Conservation (phyloP, 2,888 invertebrate genomes). For the Eulithis prunata region DNA sequence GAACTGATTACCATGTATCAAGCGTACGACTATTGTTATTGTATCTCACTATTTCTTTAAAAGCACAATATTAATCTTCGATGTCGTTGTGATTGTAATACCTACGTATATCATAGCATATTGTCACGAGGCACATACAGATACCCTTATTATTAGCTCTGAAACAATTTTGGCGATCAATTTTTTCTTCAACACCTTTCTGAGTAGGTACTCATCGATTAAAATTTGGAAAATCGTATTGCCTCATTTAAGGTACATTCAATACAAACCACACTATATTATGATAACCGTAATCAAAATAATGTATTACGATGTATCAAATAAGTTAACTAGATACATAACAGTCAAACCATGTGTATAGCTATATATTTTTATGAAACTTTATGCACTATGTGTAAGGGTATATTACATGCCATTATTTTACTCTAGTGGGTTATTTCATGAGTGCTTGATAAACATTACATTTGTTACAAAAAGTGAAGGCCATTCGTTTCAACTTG, state of each 20-base stretch:
- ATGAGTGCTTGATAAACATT: constrained; percentile 29
- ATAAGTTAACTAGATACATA: constrained; percentile 24
- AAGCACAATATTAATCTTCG: constrained; percentile 64
- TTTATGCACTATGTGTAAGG: background rate
- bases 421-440: constrained; percentile 22
- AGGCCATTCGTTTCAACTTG: constrained; percentile 17
- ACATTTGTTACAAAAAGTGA: constrained; percentile 10
- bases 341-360: constrained; percentile 22
- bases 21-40: constrained; percentile 51
- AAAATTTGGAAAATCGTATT: constrained; percentile 8
- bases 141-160: constrained; percentile 13
- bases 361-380: constrained; percentile 19
- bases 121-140: constrained; percentile 62
- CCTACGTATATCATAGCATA: constrained; percentile 47
- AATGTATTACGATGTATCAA: constrained; percentile 20
- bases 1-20: constrained; percentile 44
- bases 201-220: background rate
- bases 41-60: constrained; percentile 57
- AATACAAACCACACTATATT: constrained; percentile 9
- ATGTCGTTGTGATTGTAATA: constrained; percentile 56
- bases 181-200: constrained; percentile 1
- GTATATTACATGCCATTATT: constrained; percentile 10
- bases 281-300: constrained; percentile 13
- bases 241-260: constrained; percentile 13
- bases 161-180: constrained; percentile 15